Base-by-base conservation (phyloP, 2,888 invertebrate species). In the Lithophane semibrunnea region DNA sequence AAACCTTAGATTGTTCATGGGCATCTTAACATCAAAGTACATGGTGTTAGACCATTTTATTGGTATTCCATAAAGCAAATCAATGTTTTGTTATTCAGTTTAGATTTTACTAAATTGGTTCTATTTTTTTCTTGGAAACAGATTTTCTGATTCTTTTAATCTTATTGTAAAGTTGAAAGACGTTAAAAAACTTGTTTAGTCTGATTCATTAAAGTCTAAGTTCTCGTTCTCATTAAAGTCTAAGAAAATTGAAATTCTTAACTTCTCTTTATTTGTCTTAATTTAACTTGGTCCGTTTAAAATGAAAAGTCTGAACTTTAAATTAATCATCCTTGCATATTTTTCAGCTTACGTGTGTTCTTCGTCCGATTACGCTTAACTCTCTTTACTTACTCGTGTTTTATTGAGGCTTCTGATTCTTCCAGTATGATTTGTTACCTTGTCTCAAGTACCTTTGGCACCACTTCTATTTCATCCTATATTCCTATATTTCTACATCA, bases 191-290 rank as follows among this genome's bases (percentile, higher is more conserved):
- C 66, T 80, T 74, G 66, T 80, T 83, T 79, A 60, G 63, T 64
- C 63, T 64, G 24, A 52, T 80, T 71, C 0, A 80, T 80, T 67
- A 74, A 58, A 49, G 18, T 61, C 37, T 65, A 70, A 77, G 49
- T 75, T 37, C 29, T 29, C 29, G 29, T 29, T 29, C 29, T 29
- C 29, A 29, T 29, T 29, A 29, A 29, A 29, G 29, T 29, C 29
- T 60, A 75, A 74, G 74, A 75, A 75, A 78, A 74, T 37, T 80
- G 44, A 80, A 80, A 80, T 68, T 58, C 21, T 56, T 24, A 68
- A 73, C 61, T 73, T 84, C 65, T 70, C 78, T 85, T 82, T 80
- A n/a, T 73, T 70, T 71, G 60, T 61, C 54, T 60, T 71, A 42
- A 74, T 79, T 80, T 67, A 80, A 79, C 74, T 79, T 82, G 21